Percentiles rank a stretch among this genome's conserved stretches.
Evolutionary conservation across 2,797 vertebrate species (phyloP).

Genomic region (Cirrhinus molitorella): DNA sequence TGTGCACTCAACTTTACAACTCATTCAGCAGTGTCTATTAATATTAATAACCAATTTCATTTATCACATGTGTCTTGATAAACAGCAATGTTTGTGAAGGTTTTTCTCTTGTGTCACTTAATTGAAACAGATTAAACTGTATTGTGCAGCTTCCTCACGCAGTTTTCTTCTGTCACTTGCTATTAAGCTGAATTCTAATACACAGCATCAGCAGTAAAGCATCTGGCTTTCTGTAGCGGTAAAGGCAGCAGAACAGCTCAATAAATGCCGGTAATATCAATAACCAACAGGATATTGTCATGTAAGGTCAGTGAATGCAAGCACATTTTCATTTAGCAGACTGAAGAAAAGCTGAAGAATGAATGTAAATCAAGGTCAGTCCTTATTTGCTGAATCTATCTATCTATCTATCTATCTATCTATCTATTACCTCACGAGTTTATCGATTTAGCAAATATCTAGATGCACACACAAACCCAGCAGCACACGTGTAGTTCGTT

Average conservation of each 20-base stretch:
- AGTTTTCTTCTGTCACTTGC: slow-evolving; percentile 14
- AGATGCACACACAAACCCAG: background rate
- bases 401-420: too few species aligned
- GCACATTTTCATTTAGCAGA: slow-evolving; percentile 6
- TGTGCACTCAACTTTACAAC: slow-evolving; percentile 40
- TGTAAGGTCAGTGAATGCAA: slow-evolving; percentile 41
- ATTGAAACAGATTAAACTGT: background rate
- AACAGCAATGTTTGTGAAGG: slow-evolving; percentile 31
- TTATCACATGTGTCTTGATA: slow-evolving; percentile 46
- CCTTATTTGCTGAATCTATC: too few species aligned
- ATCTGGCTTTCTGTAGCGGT: slow-evolving; percentile 13
- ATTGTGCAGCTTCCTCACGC: background rate
- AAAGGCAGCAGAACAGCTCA: slow-evolving; percentile 19
- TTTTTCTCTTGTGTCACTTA: slow-evolving; percentile 22
- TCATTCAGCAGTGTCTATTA: slow-evolving; percentile 45
- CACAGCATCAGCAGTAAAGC: background rate
- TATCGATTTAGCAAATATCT: background rate
- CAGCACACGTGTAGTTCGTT: background rate
- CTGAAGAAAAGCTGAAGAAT: background rate
- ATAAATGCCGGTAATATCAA: slow-evolving; percentile 51
- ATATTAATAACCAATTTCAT: slow-evolving; percentile 53
- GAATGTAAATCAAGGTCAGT: background rate
- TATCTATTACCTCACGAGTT: background rate
- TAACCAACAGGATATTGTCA: slow-evolving; percentile 53
- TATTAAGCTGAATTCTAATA: background rate